Evolutionary conservation across 1,140 invertebrate species (phyloP), one percentile per base, ranked within the genome.

Genomic region (Panonychus citri): DNA sequence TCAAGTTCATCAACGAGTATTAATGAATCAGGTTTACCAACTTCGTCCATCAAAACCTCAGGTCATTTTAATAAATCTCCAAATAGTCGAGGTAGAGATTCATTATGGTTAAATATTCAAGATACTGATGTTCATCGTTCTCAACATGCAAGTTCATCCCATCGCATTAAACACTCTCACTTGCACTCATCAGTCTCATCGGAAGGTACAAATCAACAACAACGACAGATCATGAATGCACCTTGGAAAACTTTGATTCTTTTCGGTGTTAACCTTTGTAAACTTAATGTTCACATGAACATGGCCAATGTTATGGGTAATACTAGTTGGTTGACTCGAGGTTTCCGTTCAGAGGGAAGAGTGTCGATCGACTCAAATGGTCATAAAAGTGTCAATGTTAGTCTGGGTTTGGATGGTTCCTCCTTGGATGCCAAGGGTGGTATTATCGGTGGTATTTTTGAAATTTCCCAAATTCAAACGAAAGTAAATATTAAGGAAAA

Each of bases 251-350:
- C 90, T 3, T 70, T 95, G 17, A 89, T 96, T 2, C 70, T 96
- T 34, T 93, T 95, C 74, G n/a, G 87, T 1, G 81, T 96, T 13
- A 95, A 94, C 71, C 86, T 96, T 64, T 90, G 87, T 4, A 81
- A 83, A 62, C 73, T 96, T 25, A 91, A 94, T 69, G 83, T 96
- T 19, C 86, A 93, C 64, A 94, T 96, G 83, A 95, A 95, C 70
- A 97, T 97, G 86, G 88, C 89, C 21, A 96, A 95, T 67, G 89
- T 95, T 1, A 95, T 95, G 85, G 91, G 91, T 24, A 94, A 94
- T 67, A 89, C 93, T 63, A 83, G 81, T 46, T 94, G 88, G 88
- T 76, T 86, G 66, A 89, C 85, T 1, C 82, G 84, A 67, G 83
- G 87, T 64, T 85, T 91, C 64, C 78, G 81, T 66, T 87, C 82